A percentile compares a stretch with the other conserved stretches of the same genome.
phyloP scores from a whole-genome alignment of 1,140 invertebrate species.

The Brachionus rubens region DNA sequence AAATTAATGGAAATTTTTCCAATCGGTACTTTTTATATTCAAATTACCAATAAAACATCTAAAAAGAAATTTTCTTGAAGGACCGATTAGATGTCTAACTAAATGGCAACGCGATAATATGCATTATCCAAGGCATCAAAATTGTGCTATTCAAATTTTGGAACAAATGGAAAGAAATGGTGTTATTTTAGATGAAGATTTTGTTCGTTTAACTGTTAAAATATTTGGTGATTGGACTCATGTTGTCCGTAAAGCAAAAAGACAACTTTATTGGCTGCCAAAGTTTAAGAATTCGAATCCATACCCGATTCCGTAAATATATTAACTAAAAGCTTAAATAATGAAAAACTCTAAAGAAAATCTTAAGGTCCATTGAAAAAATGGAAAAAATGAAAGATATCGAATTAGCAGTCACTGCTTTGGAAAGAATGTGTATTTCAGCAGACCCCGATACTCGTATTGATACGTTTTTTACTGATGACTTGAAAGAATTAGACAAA shows the following conservation, averaged over 20 bases:
- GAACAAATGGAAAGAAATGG: conserved; percentile 85
- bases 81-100: conserved; percentile 19
- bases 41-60: conserved; percentile 53
- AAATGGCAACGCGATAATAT: conserved; percentile 68
- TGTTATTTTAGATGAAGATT: conserved; percentile 65
- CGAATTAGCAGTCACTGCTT: conserved; percentile 50
- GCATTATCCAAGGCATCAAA: conserved; percentile 90
- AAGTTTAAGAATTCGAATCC: conserved; percentile 89
- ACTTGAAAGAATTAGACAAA: conserved; percentile 74
- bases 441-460: conserved; percentile 76
- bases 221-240: conserved; percentile 76
- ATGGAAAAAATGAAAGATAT: conserved; percentile 41
- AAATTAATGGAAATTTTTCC: conserved; percentile 82
- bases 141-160: conserved; percentile 78
- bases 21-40: conserved; percentile 65
- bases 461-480: conserved; percentile 50
- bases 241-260: conserved; percentile 76
- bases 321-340: not conserved
- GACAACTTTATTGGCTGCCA: conserved; percentile 97
- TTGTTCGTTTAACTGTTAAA: conserved; percentile 74
- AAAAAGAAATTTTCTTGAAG: conserved; percentile 65
- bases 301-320: conserved; percentile 72
- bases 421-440: conserved; percentile 76
- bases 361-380: conserved; percentile 17
- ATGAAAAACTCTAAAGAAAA: not conserved